Conservation (phyloP, 2,888 invertebrate species). For the Hirudinaria manillensis region DNA sequence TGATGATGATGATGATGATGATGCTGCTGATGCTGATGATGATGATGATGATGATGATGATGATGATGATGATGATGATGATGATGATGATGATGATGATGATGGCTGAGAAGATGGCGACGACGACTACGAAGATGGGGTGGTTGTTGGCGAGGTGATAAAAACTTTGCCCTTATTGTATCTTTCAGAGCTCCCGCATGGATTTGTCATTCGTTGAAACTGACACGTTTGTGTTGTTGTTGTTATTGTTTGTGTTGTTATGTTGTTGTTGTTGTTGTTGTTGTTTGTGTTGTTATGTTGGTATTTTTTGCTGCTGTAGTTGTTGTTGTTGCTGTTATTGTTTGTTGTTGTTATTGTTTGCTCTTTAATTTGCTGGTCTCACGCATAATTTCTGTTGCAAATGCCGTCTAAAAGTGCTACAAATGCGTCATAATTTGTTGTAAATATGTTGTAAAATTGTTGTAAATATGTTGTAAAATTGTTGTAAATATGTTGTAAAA, state of each 20-base stretch:
- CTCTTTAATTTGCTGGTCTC: neutral
- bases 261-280: neutral
- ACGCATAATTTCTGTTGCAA: too few relatives aligned
- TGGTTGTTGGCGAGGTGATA: neutral
- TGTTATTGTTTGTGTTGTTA: neutral
- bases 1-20: conserved; percentile 10
- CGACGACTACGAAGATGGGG: neutral
- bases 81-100: neutral
- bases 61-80: conserved; percentile 5
- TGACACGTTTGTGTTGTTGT: neutral
- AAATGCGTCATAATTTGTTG: neutral
- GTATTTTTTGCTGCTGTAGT: neutral
- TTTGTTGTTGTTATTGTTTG: neutral
- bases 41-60: conserved; percentile 14
- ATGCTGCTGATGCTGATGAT: neutral
- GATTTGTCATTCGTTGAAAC: too few relatives aligned
- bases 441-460: neutral
- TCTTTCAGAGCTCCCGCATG: too few relatives aligned
- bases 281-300: neutral
- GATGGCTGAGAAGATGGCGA: neutral
- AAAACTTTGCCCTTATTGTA: too few relatives aligned
- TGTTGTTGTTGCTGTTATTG: neutral
- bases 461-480: neutral
- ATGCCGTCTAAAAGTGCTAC: neutral
- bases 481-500: neutral